Evolutionary conservation across 2,113 vertebrate genomes (phyloP).

Genomic region (Hucho hucho): DNA sequence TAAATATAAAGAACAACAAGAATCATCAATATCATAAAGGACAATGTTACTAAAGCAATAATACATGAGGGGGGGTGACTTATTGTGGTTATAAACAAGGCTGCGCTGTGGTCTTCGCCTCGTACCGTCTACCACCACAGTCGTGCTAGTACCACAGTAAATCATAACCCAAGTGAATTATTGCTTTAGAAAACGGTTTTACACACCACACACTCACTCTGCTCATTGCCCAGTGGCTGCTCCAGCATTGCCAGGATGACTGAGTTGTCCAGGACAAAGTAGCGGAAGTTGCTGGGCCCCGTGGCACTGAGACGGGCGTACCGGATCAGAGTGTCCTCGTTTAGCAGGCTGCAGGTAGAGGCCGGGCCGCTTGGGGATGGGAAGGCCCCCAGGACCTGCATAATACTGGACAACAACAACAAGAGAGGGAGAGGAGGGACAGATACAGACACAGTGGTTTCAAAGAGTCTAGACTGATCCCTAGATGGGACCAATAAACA

Average conservation of each 20-base stretch:
- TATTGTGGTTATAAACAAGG: no score
- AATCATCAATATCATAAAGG: no score
- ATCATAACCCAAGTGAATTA: no score
- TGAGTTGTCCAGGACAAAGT: slow-evolving; percentile 94
- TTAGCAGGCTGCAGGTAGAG: slow-evolving; percentile 94
- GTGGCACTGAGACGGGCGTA: slow-evolving; percentile 88
- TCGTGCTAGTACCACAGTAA: no score
- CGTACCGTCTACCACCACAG: no score
- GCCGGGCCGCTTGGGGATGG: slow-evolving; percentile 93
- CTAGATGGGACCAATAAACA: neutral
- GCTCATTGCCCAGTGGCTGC: slow-evolving; percentile 93
- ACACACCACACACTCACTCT: slow-evolving; percentile 80
- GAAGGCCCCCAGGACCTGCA: slow-evolving; percentile 94
- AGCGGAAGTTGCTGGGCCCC: slow-evolving; percentile 89
- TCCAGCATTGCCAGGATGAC: slow-evolving; percentile 96
- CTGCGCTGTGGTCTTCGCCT: no score
- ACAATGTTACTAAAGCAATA: no score
- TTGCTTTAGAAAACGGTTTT: neutral
- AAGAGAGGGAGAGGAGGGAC: no score
- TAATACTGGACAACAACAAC: slow-evolving; percentile 79
- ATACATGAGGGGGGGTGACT: no score
- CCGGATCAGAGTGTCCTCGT: slow-evolving; percentile 90
- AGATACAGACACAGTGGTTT: no score
- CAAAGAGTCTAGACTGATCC: neutral
- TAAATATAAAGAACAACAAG: no score